Percentiles rank a stretch among this genome's conserved stretches.
These are phyloP conservation scores for Antennarius striatus DNA, from an alignment of 2,113 vertebrate species.

Conservation along the genomic window DNA sequence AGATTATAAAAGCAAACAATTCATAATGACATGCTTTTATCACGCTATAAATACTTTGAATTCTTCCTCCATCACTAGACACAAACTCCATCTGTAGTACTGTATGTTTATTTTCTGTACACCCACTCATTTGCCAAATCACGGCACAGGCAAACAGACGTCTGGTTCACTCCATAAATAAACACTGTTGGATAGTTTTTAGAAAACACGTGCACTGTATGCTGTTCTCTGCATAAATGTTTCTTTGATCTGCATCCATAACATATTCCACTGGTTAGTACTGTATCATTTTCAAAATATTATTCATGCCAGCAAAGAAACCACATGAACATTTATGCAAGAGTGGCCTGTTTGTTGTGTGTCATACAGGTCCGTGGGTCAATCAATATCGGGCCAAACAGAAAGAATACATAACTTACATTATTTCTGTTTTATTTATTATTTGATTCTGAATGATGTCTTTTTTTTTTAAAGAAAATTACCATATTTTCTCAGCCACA, in stretches of 20 bases:
- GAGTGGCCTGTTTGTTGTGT: too few relatives aligned
- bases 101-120: not conserved
- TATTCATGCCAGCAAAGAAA: not conserved
- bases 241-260: conserved; percentile 22
- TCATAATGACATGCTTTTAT: too few relatives aligned
- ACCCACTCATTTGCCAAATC: conserved; percentile 9
- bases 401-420: too few relatives aligned
- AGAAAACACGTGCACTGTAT: conserved; percentile 14
- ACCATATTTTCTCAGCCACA: too few relatives aligned
- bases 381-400: too few relatives aligned
- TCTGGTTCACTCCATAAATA: conserved; percentile 1
- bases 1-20: too few relatives aligned
- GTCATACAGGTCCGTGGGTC: too few relatives aligned
- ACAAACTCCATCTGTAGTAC: not conserved
- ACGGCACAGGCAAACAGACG: not conserved
- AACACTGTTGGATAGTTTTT: not conserved
- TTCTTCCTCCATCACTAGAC: not conserved
- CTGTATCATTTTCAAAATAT: not conserved
- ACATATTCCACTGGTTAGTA: not conserved
- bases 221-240: conserved; percentile 7
- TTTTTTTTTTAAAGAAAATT: too few relatives aligned
- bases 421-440: too few relatives aligned
- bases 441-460: too few relatives aligned
- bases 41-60: not conserved
- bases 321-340: not conserved